Conservation (phyloP, 2,797 vertebrate species). For the Poecile montanus region DNA sequence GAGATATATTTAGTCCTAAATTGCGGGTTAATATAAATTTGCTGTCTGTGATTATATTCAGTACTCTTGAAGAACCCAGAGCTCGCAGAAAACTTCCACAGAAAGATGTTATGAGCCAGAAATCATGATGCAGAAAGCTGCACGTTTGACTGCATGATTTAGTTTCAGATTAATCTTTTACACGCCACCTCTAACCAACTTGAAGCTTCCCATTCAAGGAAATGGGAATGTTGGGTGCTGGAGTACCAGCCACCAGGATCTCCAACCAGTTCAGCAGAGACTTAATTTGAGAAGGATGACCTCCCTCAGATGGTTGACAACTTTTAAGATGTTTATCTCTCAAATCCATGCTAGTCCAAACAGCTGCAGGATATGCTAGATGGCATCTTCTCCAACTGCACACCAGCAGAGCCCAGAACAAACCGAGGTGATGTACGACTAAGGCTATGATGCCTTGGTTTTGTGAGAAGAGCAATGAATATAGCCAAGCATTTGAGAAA, state of each 20-base stretch:
- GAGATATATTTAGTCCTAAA: not conserved
- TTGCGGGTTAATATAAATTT: not conserved
- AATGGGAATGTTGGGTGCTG: not conserved
- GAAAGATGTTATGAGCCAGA: not conserved
- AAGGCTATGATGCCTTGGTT: not conserved
- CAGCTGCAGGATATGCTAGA: not conserved
- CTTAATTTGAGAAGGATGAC: not conserved
- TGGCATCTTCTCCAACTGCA: not conserved
- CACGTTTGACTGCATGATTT: not conserved
- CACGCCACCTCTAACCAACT: not conserved
- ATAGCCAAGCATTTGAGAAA: not conserved
- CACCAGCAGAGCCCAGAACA: not conserved
- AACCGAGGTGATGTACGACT: not conserved
- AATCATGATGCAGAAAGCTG: not conserved
- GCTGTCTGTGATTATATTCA: not conserved
- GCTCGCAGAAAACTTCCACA: not conserved
- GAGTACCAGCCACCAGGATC: not conserved
- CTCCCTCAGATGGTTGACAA: conserved; percentile 13
- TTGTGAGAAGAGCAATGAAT: not conserved
- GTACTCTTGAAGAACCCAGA: not conserved
- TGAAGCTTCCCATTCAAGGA: not conserved
- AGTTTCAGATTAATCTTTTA: not conserved
- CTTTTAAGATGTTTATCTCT: not conserved
- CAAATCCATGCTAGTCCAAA: conserved; percentile 19
- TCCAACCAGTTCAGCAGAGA: not conserved